phyloP scores from a whole-genome alignment of 2,797 vertebrate species.

The Bucorvus abyssinicus region DNA sequence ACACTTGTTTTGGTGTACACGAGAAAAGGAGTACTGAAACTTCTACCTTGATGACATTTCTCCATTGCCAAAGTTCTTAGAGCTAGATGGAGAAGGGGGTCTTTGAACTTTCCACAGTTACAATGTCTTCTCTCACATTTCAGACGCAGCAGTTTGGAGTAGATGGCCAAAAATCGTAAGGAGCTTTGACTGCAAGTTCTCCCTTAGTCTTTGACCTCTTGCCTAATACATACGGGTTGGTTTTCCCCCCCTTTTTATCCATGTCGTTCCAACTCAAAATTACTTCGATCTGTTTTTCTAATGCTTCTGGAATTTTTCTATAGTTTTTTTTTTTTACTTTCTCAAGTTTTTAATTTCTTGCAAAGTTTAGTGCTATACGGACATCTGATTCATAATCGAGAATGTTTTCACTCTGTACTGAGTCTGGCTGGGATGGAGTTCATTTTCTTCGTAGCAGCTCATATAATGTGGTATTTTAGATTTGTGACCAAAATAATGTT shows the following conservation, averaged over 20 bases:
- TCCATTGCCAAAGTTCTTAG: neutral
- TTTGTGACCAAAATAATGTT: too few relatives aligned
- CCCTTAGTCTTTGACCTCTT: neutral
- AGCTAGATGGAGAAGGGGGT: neutral
- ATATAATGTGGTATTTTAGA: neutral
- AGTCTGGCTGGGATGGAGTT: neutral
- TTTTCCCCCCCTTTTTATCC: fast-evolving
- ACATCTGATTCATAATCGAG: neutral
- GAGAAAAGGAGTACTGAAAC: neutral
- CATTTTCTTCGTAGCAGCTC: neutral
- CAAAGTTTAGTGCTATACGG: neutral
- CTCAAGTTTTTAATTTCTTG: neutral
- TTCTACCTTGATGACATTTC: neutral
- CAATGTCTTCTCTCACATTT: neutral
- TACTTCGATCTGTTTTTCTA: neutral
- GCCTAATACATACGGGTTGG: fast-evolving
- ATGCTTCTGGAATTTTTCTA: neutral
- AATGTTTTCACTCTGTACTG: neutral
- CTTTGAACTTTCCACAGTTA: neutral
- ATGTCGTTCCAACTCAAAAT: neutral
- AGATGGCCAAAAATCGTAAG: neutral
- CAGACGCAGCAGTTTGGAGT: neutral
- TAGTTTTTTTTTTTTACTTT: neutral
- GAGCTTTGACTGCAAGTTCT: neutral
- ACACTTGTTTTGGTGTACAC: neutral